These are phyloP conservation scores for Sycobia sp. DNA, from an alignment of 1,140 invertebrate species.

Conservation along the genomic window DNA sequence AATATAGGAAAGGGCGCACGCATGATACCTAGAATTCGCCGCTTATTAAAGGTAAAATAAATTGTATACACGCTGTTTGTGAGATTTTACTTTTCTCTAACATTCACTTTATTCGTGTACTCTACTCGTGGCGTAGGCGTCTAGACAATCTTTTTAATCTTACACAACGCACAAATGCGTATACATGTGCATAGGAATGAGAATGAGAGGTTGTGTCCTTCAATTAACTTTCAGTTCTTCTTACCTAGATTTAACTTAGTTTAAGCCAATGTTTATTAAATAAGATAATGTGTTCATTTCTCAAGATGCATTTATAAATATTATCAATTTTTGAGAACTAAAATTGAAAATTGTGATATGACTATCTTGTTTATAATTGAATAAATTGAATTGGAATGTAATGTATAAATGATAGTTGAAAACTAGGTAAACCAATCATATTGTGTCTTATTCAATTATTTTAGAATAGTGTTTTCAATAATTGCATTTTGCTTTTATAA, in stretches of 20 bases:
- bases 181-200: not conserved
- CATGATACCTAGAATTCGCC: constrained; percentile 1
- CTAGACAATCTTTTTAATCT: not conserved
- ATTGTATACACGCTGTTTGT: not conserved
- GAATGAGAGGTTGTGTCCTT: constrained; percentile 12
- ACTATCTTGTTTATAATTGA: not conserved
- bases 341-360: not conserved
- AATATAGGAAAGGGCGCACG: not conserved
- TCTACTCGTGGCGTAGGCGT: too few relatives aligned
- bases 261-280: not conserved
- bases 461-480: too few relatives aligned
- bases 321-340: not conserved
- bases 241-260: constrained; percentile 5
- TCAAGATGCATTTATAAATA: too few relatives aligned
- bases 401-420: too few relatives aligned
- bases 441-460: too few relatives aligned
- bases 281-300: too few relatives aligned
- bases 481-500: too few relatives aligned
- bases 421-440: too few relatives aligned
- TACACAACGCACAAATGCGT: not conserved
- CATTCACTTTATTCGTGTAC: too few relatives aligned
- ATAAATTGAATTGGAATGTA: too few relatives aligned
- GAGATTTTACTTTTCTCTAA: too few relatives aligned
- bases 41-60: constrained; percentile 6
- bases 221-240: constrained; percentile 26